A percentile compares a stretch with the other conserved stretches of the same genome.
phyloP scores from a whole-genome alignment of 2,888 invertebrate genomes.

The Exephanes ischioxanthus region DNA sequence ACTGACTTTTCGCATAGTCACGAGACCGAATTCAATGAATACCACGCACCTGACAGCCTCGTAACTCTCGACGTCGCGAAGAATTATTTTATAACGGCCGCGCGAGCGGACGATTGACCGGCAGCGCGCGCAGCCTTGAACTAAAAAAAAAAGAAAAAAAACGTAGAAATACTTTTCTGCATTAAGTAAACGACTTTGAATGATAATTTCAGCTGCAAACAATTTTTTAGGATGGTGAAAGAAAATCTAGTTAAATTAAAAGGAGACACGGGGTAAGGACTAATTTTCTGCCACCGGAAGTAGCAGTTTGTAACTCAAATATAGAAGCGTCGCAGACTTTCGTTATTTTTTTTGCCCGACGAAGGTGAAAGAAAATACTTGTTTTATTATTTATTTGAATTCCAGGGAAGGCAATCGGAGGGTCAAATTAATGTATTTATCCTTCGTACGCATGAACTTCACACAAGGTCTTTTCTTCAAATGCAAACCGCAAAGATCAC shows the following conservation, averaged over 20 bases:
- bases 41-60: constrained; percentile 25
- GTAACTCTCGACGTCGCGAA: constrained; percentile 27
- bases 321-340: not conserved
- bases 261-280: not conserved
- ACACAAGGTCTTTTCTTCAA: not conserved
- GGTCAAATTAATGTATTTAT: not conserved
- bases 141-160: constrained; percentile 25
- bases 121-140: constrained; percentile 1
- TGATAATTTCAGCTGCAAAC: constrained; percentile 1
- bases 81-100: constrained; percentile 43
- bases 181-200: not conserved
- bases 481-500: not conserved
- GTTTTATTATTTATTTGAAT: too few species aligned
- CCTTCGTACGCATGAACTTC: not conserved
- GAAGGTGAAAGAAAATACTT: too few species aligned
- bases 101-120: constrained; percentile 23
- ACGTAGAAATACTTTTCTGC: not conserved
- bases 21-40: constrained; percentile 41
- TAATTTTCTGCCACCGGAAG: not conserved
- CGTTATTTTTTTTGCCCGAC: not conserved
- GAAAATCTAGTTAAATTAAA: not conserved
- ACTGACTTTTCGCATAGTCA: constrained; percentile 45
- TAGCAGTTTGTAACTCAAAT: not conserved
- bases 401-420: too few species aligned
- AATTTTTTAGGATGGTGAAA: not conserved